Evolutionary conservation across 2,113 vertebrate species (phyloP).

Genomic region (Gallinago paraguaiae): DNA sequence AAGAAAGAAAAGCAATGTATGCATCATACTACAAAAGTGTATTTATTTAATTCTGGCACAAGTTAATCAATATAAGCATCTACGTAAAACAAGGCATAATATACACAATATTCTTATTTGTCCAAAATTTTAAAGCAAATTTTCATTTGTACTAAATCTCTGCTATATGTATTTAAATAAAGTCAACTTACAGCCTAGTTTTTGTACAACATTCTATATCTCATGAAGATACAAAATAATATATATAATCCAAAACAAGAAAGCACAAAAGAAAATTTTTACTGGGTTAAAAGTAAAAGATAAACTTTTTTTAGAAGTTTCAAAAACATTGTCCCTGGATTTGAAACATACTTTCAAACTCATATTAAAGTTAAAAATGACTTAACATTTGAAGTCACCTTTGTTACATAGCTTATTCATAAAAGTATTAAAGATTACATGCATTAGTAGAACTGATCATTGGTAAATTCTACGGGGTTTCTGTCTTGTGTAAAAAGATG

Average conservation of each 20-base stretch:
- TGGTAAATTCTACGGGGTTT: background rate
- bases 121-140: background rate
- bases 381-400: background rate
- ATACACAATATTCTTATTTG: background rate
- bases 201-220: background rate
- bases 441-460: background rate
- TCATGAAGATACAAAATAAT: background rate
- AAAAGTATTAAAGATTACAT: background rate
- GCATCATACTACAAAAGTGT: background rate
- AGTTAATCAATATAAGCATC: background rate
- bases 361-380: background rate
- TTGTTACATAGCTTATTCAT: background rate
- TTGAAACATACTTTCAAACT: background rate
- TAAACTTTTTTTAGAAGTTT: background rate
- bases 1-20: slow-evolving; percentile 6
- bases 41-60: background rate
- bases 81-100: background rate
- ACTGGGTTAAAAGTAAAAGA: background rate
- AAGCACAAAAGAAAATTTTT: background rate
- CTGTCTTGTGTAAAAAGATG: background rate
- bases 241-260: background rate
- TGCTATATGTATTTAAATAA: background rate
- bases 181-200: background rate
- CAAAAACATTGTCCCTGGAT: background rate
- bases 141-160: background rate